Evolutionary conservation across 1,140 invertebrate species (phyloP), one percentile per base, ranked within the genome.

Genomic region (Magallana gigas): DNA sequence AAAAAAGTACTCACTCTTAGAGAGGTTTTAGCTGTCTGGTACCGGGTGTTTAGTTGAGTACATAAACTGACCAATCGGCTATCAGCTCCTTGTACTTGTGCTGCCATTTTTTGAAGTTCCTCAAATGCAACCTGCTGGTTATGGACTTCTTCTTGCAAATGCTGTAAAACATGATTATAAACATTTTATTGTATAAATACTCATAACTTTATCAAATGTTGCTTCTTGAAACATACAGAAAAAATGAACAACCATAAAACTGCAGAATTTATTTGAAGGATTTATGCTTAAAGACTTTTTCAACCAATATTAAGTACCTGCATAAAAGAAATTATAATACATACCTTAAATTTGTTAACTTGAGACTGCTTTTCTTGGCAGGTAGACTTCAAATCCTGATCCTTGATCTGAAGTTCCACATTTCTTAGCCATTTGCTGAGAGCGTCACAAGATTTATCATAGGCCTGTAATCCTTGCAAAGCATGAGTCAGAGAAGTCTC

Each of bases 351-450:
- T 93, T 97, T 98, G 62, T 97, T 96, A 56, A 98, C 95, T 95
- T 99, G 97, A 14, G 95, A 94, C 87, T 96, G 95, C 94, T 99
- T 99, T 0, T 97, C 96, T 88, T 97, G 97, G 23, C 97, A 96
- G 8, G 96, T 97, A 92, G 96, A 98, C 93, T 98, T 98, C 7
- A 99, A 95, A 90, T 97, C 97, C 94, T 98, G 97, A 94, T 99
- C 98, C 94, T 98, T 98, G 0, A 98, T 95, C 93, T 97, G 96
- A 23, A 95, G 95, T 95, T 99, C 98, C 92, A 97, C 97, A 64
- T 97, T 96, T 92, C 97, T 97, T 16, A 98, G 95, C 98, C 98
- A 99, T 76, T 96, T 95, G 91, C 97, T 97, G 1, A 99, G 95
- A 88, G 95, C 95, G 86, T 98, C 97, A 60, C 98, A 96, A 5